Percentiles rank a stretch among this genome's conserved stretches.
phyloP scores from a whole-genome alignment of 2,888 invertebrate species.

The Chrysina gloriosa region DNA sequence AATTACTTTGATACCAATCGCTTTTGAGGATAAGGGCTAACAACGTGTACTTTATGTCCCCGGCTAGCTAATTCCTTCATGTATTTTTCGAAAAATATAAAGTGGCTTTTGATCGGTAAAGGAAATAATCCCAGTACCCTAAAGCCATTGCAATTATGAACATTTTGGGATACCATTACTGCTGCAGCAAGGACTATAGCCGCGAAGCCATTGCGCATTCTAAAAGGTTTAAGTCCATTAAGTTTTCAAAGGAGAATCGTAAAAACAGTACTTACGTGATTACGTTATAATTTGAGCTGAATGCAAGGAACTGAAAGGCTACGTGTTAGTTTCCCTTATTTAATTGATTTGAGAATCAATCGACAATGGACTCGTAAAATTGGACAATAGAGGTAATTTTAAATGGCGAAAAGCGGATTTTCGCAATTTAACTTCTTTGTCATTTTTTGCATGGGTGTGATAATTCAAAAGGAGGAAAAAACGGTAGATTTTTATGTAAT shows the following conservation, averaged over 20 bases:
- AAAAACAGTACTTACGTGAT: slow-evolving; percentile 7
- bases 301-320: not conserved
- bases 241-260: not conserved
- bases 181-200: not conserved
- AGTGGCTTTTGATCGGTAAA: slow-evolving; percentile 77
- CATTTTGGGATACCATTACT: not conserved
- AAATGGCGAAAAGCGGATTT: not conserved
- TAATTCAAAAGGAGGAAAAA: not conserved
- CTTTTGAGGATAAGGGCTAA: slow-evolving; percentile 72
- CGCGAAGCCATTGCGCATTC: slow-evolving; percentile 26
- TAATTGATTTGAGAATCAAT: not conserved
- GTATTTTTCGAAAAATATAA: slow-evolving; percentile 72
- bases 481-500: not conserved
- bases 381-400: slow-evolving; percentile 4
- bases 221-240: slow-evolving; percentile 10
- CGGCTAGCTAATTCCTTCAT: slow-evolving; percentile 70
- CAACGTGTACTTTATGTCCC: slow-evolving; percentile 76
- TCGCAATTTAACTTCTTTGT: no score
- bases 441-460: no score
- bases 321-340: not conserved
- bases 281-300: not conserved
- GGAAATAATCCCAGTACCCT: slow-evolving; percentile 75
- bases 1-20: slow-evolving; percentile 54
- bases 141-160: slow-evolving; percentile 53
- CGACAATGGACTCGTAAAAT: slow-evolving; percentile 6